A percentile compares a stretch with the other conserved stretches of the same genome.
These are phyloP conservation scores for Oreotrochilus melanogaster DNA, from an alignment of 2,113 vertebrate genomes.

Conservation along the genomic window DNA sequence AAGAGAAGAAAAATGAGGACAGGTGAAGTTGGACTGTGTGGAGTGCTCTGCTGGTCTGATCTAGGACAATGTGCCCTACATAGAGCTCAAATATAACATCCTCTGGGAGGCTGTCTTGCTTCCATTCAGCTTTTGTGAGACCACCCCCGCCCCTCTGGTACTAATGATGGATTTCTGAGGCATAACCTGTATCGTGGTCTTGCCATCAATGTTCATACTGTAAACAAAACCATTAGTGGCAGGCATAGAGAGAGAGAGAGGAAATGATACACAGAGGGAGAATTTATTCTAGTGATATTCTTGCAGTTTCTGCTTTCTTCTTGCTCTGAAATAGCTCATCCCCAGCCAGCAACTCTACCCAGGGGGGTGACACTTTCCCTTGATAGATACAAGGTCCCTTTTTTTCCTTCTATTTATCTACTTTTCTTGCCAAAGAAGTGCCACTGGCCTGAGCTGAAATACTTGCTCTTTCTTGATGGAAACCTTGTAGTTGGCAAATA, in stretches of 20 bases:
- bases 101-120: slow-evolving; percentile 39
- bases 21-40: slow-evolving; percentile 30
- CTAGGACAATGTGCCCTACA: slow-evolving; percentile 73
- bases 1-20: slow-evolving; percentile 55
- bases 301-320: slow-evolving; percentile 23
- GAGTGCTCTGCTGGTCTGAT: slow-evolving; percentile 63
- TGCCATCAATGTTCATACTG: neutral
- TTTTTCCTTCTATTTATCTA: slow-evolving; percentile 38
- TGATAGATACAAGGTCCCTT: slow-evolving; percentile 21
- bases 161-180: slow-evolving; percentile 39
- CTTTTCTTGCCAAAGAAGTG: slow-evolving; percentile 51
- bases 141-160: neutral
- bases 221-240: slow-evolving; percentile 50
- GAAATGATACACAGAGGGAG: neutral
- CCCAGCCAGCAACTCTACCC: slow-evolving; percentile 37
- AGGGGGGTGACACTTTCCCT: slow-evolving; percentile 13
- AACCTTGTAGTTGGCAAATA: slow-evolving; percentile 42
- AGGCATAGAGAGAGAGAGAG: neutral
- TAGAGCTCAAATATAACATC: slow-evolving; percentile 68
- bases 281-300: slow-evolving; percentile 18
- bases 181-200: neutral
- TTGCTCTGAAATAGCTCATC: slow-evolving; percentile 49
- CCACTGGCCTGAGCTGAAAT: slow-evolving; percentile 21
- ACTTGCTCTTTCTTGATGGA: slow-evolving; percentile 17
- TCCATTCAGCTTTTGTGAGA: slow-evolving; percentile 60